Evolutionary conservation across 2,113 vertebrate species (phyloP).

Genomic region (Gulo gulo): DNA sequence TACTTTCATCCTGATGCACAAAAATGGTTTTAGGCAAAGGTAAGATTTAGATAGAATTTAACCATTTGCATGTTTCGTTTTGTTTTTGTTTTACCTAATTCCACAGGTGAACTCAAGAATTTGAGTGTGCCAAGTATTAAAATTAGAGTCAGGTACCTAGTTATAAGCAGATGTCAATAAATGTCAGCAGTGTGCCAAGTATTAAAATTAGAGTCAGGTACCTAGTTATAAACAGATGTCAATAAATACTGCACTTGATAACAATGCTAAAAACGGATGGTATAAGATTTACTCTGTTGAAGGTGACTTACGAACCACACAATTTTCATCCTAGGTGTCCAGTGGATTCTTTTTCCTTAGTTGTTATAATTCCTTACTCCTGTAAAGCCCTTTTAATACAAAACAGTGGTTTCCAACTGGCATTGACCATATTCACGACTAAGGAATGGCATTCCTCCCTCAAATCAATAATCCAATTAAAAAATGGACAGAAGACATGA

Average conservation of each 20-base stretch:
- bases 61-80: background rate
- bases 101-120: background rate
- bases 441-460: background rate
- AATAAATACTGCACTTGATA: background rate
- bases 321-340: background rate
- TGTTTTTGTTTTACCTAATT: background rate
- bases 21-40: background rate
- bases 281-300: background rate
- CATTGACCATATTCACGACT: background rate
- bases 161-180: conserved; percentile 4
- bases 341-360: background rate
- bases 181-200: background rate
- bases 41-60: background rate
- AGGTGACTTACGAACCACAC: background rate
- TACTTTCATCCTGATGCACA: background rate
- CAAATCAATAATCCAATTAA: background rate
- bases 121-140: background rate
- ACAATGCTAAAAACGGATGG: background rate
- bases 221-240: background rate
- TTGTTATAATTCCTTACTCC: background rate
- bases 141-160: background rate
- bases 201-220: background rate
- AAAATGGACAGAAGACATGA: background rate
- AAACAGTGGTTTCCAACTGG: background rate
- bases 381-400: background rate